Percentiles rank a stretch among this genome's conserved stretches.
Evolutionary conservation across 1,140 invertebrate genomes (phyloP).

Genomic region (Zaprionus lachaisei): DNA sequence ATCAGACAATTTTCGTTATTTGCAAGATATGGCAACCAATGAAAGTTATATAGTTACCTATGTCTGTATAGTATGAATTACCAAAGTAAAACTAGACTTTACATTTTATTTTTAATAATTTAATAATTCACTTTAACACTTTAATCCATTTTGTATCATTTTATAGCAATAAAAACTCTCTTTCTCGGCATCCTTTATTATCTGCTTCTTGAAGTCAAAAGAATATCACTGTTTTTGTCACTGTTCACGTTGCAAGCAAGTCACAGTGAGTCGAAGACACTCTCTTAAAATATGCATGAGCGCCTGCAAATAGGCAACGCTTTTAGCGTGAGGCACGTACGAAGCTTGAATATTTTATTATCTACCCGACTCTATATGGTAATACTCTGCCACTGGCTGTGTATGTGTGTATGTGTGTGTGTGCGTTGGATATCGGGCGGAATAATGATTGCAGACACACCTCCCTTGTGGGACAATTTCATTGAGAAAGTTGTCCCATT

Average conservation of each 20-base stretch:
- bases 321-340: constrained; percentile 52
- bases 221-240: not conserved
- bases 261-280: constrained; percentile 10
- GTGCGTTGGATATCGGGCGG: constrained; percentile 13
- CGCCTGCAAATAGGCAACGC: constrained; percentile 55
- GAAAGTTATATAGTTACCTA: no score
- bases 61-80: no score
- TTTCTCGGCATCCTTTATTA: not conserved
- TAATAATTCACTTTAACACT: no score
- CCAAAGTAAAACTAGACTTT: no score
- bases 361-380: constrained; percentile 36
- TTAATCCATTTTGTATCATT: not conserved
- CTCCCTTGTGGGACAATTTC: constrained; percentile 7
- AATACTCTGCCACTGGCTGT: constrained; percentile 28
- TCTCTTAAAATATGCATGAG: constrained; percentile 48
- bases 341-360: constrained; percentile 60
- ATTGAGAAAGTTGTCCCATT: constrained; percentile 59
- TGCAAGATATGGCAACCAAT: no score
- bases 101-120: no score
- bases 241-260: not conserved
- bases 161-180: not conserved
- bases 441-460: constrained; percentile 43
- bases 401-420: not conserved
- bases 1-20: no score
- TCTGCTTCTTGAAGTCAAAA: not conserved